Evolutionary conservation across 1,140 invertebrate genomes (phyloP).

Genomic region (Musca domestica): DNA sequence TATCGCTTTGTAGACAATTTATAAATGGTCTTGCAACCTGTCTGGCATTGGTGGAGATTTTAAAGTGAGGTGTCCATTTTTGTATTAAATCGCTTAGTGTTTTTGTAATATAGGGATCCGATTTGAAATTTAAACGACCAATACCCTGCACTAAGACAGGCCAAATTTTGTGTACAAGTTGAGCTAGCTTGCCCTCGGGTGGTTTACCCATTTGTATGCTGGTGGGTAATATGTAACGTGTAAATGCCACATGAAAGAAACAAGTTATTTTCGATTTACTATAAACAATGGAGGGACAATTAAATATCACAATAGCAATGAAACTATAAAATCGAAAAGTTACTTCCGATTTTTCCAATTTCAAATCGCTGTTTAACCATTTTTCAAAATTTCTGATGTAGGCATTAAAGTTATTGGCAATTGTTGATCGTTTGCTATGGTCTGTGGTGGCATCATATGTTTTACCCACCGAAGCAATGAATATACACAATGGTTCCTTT

Average conservation of each 20-base stretch:
- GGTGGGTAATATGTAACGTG: slow-evolving; percentile 42
- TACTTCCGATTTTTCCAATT: slow-evolving; percentile 34
- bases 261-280: slow-evolving; percentile 47
- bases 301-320: slow-evolving; percentile 50
- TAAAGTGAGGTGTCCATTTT: slow-evolving; percentile 50
- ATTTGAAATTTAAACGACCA: slow-evolving; percentile 41
- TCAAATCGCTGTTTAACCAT: slow-evolving; percentile 37
- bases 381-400: slow-evolving; percentile 46
- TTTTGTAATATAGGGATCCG: slow-evolving; percentile 41
- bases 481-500: slow-evolving; percentile 45
- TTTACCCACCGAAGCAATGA: slow-evolving; percentile 44
- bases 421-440: slow-evolving; percentile 34
- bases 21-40: slow-evolving; percentile 40
- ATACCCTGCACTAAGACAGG: slow-evolving; percentile 49
- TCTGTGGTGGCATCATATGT: slow-evolving; percentile 28
- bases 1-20: slow-evolving; percentile 37
- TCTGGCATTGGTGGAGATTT: slow-evolving; percentile 35
- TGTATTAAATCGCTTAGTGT: slow-evolving; percentile 43
- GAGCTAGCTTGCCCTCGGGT: slow-evolving; percentile 35
- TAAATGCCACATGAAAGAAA: slow-evolving; percentile 49
- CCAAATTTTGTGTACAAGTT: slow-evolving; percentile 49
- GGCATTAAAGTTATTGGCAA: slow-evolving; percentile 42
- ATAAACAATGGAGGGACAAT: slow-evolving; percentile 45
- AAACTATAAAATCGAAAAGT: slow-evolving; percentile 46
- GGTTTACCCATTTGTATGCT: slow-evolving; percentile 41